Percentiles rank a stretch among this genome's conserved stretches.
Evolutionary conservation across 2,888 invertebrate species (phyloP).

Genomic region (Lasioglossum figueresi): DNA sequence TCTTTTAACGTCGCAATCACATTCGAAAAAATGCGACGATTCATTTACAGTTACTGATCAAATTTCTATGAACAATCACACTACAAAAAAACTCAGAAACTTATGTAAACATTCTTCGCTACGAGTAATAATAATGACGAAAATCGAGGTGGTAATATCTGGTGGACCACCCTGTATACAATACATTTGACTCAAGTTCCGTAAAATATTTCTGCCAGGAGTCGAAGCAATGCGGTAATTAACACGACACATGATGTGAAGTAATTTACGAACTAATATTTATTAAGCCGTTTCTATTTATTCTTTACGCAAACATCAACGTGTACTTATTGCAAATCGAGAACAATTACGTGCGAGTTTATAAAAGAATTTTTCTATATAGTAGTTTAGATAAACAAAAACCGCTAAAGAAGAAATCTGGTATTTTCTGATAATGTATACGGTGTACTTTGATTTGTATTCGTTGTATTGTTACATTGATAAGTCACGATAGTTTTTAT

Average conservation of each 20-base stretch:
- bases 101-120: no score
- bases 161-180: neutral
- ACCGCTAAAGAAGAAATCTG: neutral
- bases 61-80: neutral
- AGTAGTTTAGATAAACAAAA: neutral
- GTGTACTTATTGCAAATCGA: neutral
- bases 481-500: neutral
- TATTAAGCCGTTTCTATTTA: neutral
- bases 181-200: neutral
- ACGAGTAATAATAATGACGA: no score
- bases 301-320: neutral
- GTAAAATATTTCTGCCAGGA: neutral
- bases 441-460: neutral
- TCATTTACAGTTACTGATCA: neutral
- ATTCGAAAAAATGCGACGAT: no score
- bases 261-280: neutral
- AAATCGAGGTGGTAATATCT: no score
- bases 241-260: neutral
- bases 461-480: conserved; percentile 1
- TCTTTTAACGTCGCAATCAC: neutral
- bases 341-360: neutral
- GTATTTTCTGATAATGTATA: conserved; percentile 13
- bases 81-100: no score
- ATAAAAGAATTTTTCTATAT: neutral
- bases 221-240: neutral